Percentiles rank a stretch among this genome's conserved stretches.
phyloP scores from a whole-genome alignment of 1,140 invertebrate species.

The Lucilia sericata region DNA sequence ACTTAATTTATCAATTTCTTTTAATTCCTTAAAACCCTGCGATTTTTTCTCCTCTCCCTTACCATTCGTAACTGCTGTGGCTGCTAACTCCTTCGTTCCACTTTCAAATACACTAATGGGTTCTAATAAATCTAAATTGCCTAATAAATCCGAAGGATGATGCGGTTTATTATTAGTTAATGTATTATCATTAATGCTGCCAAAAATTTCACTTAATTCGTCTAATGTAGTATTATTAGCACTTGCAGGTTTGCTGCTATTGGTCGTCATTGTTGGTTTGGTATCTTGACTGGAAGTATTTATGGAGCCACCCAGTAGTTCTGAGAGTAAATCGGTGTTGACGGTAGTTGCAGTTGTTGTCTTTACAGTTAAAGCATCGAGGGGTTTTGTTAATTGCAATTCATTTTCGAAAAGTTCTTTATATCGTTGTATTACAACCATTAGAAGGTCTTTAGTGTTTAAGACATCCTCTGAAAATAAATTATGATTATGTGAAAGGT shows the following conservation, averaged over 20 bases:
- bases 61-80: neutral
- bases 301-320: constrained; percentile 20
- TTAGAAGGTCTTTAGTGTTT: constrained; percentile 82
- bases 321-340: constrained; percentile 43
- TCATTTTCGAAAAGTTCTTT: constrained; percentile 70
- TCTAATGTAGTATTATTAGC: neutral
- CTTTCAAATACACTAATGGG: constrained; percentile 31
- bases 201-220: constrained; percentile 44
- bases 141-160: constrained; percentile 42
- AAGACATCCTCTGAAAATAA: constrained; percentile 78
- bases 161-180: neutral
- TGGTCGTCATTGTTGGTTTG: neutral
- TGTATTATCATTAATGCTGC: neutral
- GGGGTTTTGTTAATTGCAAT: constrained; percentile 54
- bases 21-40: constrained; percentile 52
- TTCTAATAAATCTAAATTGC: constrained; percentile 43
- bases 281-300: neutral
- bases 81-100: neutral
- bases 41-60: neutral
- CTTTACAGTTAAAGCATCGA: neutral
- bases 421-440: constrained; percentile 82
- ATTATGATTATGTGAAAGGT: neutral
- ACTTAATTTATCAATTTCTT: constrained; percentile 62
- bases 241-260: neutral
- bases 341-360: neutral